These are phyloP conservation scores for Eremobia ochroleuca DNA, from an alignment of 2,888 invertebrate genomes.

Conservation along the genomic window DNA sequence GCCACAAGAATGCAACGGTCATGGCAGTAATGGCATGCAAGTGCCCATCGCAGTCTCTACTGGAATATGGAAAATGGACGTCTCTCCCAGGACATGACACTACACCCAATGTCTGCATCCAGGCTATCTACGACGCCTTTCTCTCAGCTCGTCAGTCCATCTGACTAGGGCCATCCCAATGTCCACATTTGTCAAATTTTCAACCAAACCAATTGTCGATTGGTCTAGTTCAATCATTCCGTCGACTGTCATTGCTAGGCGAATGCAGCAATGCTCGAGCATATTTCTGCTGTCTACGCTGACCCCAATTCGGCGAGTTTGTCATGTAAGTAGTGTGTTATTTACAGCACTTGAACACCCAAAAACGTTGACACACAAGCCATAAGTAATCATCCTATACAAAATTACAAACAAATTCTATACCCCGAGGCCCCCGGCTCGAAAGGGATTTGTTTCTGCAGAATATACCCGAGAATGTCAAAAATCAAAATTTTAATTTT, in stretches of 20 bases:
- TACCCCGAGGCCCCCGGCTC: too few species aligned
- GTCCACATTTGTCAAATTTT: background rate
- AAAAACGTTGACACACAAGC: background rate
- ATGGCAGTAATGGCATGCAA: too few species aligned
- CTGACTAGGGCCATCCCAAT: background rate
- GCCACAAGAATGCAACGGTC: background rate
- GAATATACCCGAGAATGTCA: background rate
- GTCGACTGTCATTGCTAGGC: background rate
- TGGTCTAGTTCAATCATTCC: background rate
- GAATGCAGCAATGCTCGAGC: background rate
- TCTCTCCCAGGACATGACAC: background rate
- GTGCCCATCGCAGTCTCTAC: background rate
- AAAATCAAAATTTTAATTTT: background rate
- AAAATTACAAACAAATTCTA: too few species aligned
- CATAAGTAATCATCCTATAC: background rate
- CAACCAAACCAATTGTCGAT: background rate
- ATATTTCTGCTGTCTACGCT: background rate
- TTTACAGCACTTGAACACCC: background rate
- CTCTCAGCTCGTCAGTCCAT: background rate
- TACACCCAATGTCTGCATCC: background rate
- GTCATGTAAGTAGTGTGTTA: background rate
- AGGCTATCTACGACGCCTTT: too few species aligned
- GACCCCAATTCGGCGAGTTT: background rate
- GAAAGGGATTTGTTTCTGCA: background rate
- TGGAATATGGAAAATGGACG: background rate